Base-by-base conservation (phyloP, 2,113 vertebrate species). In the Apaloderma vittatum region DNA sequence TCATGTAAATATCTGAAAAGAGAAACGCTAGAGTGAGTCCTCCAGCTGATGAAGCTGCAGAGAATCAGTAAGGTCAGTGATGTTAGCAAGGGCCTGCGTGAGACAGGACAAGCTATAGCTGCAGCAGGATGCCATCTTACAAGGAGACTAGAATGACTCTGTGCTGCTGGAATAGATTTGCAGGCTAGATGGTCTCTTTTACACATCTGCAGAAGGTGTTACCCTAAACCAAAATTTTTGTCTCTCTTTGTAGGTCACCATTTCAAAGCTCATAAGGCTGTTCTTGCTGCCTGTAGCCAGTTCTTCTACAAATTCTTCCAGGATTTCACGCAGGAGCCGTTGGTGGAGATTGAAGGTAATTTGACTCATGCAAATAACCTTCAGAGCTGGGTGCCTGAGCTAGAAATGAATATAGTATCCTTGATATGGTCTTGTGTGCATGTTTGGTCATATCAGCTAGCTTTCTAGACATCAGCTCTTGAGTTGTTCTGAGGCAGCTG, bases 281-380 rank as follows among this genome's bases (percentile, higher is more conserved):
- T 99, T 91, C 97, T 99, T 97, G 99, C 99, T 93, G 99, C 99
- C 74, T 99, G 99, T 97, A 99, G 99, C 97, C 99, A 99, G 96
- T 99, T 99, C 97, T 99, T 99, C 97, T 98, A 99, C 97, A 99
- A 99, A 94, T 99, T 99, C 98, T 99, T 99, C 95, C 99, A 99
- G 78, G 99, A 99, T 95, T 99, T 99, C 95, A 99, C 99, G 90
- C 98, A 99, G 96, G 99, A 99, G 93, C 99, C 99, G 34, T 98
- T 99, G 90, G 99, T 99, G 93, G 99, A 99, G 96, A 99, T 99
- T 94, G 99, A 99, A 99, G 99, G 99, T 99, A 98, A 81, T 62
- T 37, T 16, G 34, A 34, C 14, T 57, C 6, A 3, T 61, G 9
- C 21, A 85, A 20, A 48, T 72, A 70, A 9, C 29, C 24, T 86